These are phyloP conservation scores for Onychomys torridus DNA, from an alignment of 2,797 vertebrate species.

Conservation along the genomic window DNA sequence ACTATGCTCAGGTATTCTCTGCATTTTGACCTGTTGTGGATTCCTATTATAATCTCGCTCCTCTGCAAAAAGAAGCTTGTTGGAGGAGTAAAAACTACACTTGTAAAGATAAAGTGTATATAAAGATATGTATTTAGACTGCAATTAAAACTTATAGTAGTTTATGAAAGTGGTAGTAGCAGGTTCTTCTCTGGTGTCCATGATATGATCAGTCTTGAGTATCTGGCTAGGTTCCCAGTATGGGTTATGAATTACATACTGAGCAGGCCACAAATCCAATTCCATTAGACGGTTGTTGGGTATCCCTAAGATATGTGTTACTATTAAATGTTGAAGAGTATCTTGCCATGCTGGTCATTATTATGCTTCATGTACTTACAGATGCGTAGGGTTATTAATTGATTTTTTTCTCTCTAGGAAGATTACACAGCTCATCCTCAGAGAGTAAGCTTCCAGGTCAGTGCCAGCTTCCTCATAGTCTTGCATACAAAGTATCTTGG, in stretches of 20 bases:
- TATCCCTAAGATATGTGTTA: background rate
- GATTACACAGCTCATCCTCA: background rate
- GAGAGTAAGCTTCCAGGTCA: background rate
- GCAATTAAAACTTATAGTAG: background rate
- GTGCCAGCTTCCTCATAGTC: background rate
- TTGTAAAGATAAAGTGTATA: background rate
- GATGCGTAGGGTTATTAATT: background rate
- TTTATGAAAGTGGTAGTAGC: background rate
- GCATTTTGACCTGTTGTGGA: background rate
- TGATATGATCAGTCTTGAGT: background rate
- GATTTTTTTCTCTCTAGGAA: background rate
- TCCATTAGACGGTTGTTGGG: background rate
- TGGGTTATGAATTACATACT: background rate
- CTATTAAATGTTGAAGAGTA: background rate
- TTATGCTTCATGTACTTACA: background rate
- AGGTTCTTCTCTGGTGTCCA: background rate
- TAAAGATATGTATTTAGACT: background rate
- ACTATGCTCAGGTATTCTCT: background rate
- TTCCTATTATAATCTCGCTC: background rate
- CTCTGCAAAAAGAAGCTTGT: background rate
- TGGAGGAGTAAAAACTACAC: background rate
- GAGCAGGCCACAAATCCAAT: background rate
- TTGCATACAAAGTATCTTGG: background rate
- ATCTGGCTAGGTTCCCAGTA: background rate
- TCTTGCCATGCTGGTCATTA: background rate